Conservation (phyloP, 2,888 invertebrate species). For the Mimumesa dahlbomi region DNA sequence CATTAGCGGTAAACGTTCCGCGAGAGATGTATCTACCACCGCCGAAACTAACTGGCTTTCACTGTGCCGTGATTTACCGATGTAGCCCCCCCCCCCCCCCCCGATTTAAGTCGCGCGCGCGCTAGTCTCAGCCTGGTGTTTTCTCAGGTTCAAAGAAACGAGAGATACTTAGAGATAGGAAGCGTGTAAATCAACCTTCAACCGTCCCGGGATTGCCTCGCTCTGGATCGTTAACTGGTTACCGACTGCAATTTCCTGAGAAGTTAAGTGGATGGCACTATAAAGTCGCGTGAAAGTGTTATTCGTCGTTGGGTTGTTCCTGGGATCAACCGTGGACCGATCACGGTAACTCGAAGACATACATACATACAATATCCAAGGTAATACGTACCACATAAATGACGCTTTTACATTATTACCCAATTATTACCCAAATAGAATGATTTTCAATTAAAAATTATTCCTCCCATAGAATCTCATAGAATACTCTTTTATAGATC, state of each 20-base stretch:
- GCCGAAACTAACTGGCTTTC: conserved; percentile 63
- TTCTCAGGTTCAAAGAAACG: conserved; percentile 23
- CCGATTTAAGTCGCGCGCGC: conserved; percentile 49
- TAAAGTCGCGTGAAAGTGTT: conserved; percentile 24
- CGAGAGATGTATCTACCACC: conserved; percentile 60
- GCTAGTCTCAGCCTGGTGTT: conserved; percentile 17
- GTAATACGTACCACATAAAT: too few relatives aligned
- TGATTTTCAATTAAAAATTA: too few relatives aligned
- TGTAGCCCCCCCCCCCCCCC: conserved; percentile 32
- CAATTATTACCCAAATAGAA: too few relatives aligned
- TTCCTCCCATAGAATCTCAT: too few relatives aligned
- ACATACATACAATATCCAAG: too few relatives aligned
- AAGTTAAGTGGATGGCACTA: not conserved
- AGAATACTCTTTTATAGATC: too few relatives aligned
- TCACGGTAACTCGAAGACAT: too few relatives aligned
- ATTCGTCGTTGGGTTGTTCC: too few relatives aligned
- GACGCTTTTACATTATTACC: too few relatives aligned
- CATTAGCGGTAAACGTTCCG: conserved; percentile 67
- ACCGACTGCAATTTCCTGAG: conserved; percentile 4
- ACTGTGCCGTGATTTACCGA: conserved; percentile 62
- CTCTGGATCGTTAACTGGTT: conserved; percentile 32
- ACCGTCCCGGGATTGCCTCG: not conserved
- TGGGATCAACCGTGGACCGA: too few relatives aligned
- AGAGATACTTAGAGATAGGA: conserved; percentile 42
- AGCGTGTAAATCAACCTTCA: conserved; percentile 55